These are phyloP conservation scores for Drosophila mimica DNA, from an alignment of 2,888 invertebrate genomes.

Conservation along the genomic window DNA sequence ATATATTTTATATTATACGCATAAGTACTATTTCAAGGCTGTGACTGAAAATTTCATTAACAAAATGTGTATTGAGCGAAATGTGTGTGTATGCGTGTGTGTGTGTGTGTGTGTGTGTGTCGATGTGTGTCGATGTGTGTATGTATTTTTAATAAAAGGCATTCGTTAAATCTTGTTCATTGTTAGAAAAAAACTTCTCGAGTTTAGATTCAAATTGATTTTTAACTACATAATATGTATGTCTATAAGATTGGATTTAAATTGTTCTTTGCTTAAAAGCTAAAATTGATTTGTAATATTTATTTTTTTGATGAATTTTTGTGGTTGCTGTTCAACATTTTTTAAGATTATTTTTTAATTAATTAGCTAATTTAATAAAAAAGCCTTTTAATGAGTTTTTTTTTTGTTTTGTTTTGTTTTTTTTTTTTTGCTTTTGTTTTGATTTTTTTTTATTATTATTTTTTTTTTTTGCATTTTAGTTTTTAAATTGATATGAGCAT, in stretches of 20 bases:
- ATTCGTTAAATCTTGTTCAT: constrained; percentile 54
- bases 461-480: constrained; percentile 41
- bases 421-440: constrained; percentile 18
- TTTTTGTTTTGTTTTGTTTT: constrained; percentile 42
- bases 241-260: constrained; percentile 75
- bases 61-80: constrained; percentile 46
- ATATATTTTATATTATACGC: constrained; percentile 33
- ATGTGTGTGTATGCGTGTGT: constrained; percentile 1
- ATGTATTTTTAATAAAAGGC: constrained; percentile 66
- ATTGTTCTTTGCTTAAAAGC: constrained; percentile 67
- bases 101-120: constrained; percentile 16
- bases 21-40: constrained; percentile 58
- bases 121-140: constrained; percentile 8
- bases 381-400: constrained; percentile 35
- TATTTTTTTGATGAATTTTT: constrained; percentile 40
- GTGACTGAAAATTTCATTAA: constrained; percentile 48
- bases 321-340: constrained; percentile 40
- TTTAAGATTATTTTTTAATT: constrained; percentile 37
- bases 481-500: constrained; percentile 75
- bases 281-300: constrained; percentile 53
- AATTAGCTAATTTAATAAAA: constrained; percentile 69
- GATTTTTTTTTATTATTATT: constrained; percentile 22
- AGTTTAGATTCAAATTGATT: constrained; percentile 49
- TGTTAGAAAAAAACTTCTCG: constrained; percentile 56
- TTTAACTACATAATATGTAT: constrained; percentile 71